Conservation (phyloP, 2,888 invertebrate species). For the Amphimallon solstitiale region DNA sequence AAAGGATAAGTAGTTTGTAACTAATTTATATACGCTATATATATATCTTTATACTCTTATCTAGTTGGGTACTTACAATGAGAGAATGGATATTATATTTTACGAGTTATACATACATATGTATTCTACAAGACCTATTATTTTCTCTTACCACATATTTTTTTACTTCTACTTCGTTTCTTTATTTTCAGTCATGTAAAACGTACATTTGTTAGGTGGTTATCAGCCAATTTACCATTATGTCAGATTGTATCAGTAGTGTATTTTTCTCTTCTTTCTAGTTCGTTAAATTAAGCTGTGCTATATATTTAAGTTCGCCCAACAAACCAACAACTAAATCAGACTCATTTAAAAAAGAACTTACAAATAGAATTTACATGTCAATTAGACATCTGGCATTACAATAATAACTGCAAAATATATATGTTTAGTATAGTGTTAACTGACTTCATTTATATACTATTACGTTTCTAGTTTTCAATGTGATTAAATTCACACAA, state of each 20-base stretch:
- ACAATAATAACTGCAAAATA: no score
- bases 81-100: not conserved
- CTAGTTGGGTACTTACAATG: not conserved
- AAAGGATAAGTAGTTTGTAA: conserved; percentile 3
- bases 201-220: conserved; percentile 58
- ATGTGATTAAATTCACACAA: no score
- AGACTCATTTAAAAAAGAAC: not conserved
- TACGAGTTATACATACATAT: not conserved
- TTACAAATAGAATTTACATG: not conserved
- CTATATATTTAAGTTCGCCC: not conserved
- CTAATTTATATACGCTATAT: not conserved
- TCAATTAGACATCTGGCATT: not conserved
- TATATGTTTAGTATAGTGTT: no score
- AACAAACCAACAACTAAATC: conserved; percentile 14
- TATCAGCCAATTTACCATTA: conserved; percentile 56
- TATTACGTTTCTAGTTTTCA: no score
- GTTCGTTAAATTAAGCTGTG: not conserved
- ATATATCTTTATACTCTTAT: not conserved
- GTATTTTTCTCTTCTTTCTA: conserved; percentile 20
- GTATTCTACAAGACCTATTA: not conserved
- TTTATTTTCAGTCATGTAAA: conserved; percentile 56
- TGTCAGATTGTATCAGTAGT: conserved; percentile 43
- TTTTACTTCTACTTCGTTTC: conserved; percentile 1
- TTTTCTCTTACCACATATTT: conserved; percentile 8
- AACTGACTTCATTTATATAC: no score